A percentile compares a stretch with the other conserved stretches of the same genome.
phyloP scores from a whole-genome alignment of 2,888 invertebrate species.

The Masnerella sp. region DNA sequence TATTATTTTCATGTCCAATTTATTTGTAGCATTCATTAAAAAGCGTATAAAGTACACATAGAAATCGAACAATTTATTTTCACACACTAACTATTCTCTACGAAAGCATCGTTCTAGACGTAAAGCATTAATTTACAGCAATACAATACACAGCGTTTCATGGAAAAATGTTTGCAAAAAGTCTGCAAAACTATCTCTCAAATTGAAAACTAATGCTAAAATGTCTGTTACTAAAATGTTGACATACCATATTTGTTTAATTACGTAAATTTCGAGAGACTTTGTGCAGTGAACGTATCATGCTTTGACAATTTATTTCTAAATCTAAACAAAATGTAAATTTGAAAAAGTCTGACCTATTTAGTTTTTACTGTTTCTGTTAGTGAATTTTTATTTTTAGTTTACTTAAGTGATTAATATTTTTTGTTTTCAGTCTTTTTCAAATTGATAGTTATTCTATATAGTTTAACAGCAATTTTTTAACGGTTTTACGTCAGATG shows the following conservation, averaged over 20 bases:
- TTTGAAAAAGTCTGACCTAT: constrained; percentile 12
- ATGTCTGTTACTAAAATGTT: too few species aligned
- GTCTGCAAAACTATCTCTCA: constrained; percentile 16
- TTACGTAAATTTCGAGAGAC: constrained; percentile 6
- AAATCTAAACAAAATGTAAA: constrained; percentile 8
- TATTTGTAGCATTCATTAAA: constrained; percentile 25
- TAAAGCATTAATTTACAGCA: constrained; percentile 47
- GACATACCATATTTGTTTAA: too few species aligned
- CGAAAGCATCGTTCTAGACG: constrained; percentile 27
- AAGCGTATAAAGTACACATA: constrained; percentile 27
- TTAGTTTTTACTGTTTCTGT: too few species aligned
- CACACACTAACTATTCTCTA: constrained; percentile 30
- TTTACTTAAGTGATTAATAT: too few species aligned
- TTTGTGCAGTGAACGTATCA: constrained; percentile 18
- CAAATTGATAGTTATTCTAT: too few species aligned
- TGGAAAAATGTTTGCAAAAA: constrained; percentile 17
- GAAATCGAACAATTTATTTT: constrained; percentile 15
- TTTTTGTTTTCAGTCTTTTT: too few species aligned
- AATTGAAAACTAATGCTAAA: too few species aligned
- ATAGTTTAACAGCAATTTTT: constrained; percentile 1
- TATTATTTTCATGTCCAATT: constrained; percentile 10
- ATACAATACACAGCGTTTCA: constrained; percentile 32
- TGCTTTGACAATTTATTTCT: constrained; percentile 26
- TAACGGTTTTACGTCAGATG: constrained; percentile 1
- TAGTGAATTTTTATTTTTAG: too few species aligned